Evolutionary conservation across 2,888 invertebrate genomes (phyloP).

Genomic region (Drosophila longiperda): DNA sequence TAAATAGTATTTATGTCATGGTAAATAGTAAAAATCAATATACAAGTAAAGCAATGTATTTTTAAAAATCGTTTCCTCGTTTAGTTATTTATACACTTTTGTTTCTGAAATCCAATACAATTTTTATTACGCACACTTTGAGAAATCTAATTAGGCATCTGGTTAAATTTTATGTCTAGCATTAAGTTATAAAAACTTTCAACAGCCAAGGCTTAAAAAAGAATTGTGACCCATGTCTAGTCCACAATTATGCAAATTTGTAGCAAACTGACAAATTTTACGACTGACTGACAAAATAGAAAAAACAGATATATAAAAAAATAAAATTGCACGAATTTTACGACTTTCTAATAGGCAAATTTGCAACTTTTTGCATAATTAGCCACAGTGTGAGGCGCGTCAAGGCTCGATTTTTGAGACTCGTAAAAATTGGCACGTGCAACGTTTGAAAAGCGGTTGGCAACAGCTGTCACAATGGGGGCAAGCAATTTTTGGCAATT

Average conservation of each 20-base stretch:
- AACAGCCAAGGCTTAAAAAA: conserved; percentile 31
- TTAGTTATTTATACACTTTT: not conserved
- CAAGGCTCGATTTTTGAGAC: conserved; percentile 13
- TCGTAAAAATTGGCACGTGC: conserved; percentile 69
- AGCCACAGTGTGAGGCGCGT: conserved; percentile 49
- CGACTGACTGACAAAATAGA: conserved; percentile 23
- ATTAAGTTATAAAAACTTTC: conserved; percentile 52
- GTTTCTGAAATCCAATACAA: not conserved
- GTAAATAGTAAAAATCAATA: not conserved
- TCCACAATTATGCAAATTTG: conserved; percentile 57
- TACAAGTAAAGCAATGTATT: not conserved
- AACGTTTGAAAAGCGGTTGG: conserved; percentile 28
- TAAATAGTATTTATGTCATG: not conserved
- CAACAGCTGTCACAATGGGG: conserved; percentile 56
- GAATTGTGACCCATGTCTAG: conserved; percentile 38
- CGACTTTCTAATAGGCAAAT: conserved; percentile 74
- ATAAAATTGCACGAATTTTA: conserved; percentile 61
- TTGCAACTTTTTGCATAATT: conserved; percentile 72
- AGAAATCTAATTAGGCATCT: conserved; percentile 42
- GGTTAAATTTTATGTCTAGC: conserved; percentile 47
- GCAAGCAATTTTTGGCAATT: conserved; percentile 16
- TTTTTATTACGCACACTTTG: not conserved
- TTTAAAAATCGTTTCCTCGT: not conserved
- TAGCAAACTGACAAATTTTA: conserved; percentile 43
- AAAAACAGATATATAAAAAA: conserved; percentile 4